Evolutionary conservation across 2,113 vertebrate genomes (phyloP).

Genomic region (Orycteropus afer): DNA sequence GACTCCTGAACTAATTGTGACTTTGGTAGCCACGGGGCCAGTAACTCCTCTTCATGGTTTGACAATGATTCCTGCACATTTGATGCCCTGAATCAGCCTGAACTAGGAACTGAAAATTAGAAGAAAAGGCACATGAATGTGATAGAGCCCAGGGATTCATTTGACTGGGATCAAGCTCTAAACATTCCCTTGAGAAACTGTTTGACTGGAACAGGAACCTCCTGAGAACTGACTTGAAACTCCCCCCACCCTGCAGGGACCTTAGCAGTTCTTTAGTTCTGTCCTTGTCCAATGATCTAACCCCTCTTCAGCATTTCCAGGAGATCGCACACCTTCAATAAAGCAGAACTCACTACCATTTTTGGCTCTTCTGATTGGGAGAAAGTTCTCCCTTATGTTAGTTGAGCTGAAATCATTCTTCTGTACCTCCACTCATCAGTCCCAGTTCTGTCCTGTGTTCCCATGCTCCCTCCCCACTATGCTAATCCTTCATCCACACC

Average conservation of each 20-base stretch:
- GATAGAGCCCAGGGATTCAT: not conserved
- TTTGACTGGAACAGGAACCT: not conserved
- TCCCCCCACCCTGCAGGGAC: no score
- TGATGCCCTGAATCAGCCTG: not conserved
- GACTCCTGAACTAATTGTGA: not conserved
- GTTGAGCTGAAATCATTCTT: not conserved
- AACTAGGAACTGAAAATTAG: not conserved
- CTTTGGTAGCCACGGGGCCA: no score
- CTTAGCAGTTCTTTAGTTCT: not conserved
- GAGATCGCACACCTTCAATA: not conserved
- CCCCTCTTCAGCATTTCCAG: not conserved
- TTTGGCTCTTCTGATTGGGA: not conserved
- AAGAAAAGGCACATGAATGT: not conserved
- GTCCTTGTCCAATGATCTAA: not conserved
- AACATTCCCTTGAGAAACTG: not conserved
- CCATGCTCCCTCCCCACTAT: no score
- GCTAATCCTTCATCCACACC: not conserved
- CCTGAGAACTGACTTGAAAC: not conserved
- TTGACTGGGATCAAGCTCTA: not conserved
- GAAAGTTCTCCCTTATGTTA: not conserved
- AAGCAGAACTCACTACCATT: not conserved
- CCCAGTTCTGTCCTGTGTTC: not conserved
- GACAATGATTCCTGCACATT: not conserved
- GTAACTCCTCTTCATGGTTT: not conserved
- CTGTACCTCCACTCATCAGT: not conserved